Evolutionary conservation across 2,797 vertebrate species (phyloP).

Genomic region (Syngnathus rostellatus): DNA sequence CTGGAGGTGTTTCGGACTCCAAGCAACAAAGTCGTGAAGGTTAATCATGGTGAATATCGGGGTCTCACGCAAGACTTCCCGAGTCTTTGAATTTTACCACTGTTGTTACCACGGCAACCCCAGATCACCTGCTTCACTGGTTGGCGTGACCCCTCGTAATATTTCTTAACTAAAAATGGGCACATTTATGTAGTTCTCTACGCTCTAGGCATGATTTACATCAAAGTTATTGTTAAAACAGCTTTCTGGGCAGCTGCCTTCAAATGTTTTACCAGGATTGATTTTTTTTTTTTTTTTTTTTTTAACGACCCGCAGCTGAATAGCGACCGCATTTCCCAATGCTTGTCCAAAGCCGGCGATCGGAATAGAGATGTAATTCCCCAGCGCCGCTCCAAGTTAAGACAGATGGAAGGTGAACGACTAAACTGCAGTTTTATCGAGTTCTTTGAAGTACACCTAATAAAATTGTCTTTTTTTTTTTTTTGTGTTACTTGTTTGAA

Average conservation of each 20-base stretch:
- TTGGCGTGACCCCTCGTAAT: neutral
- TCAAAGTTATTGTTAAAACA: constrained; percentile 57
- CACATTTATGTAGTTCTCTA: constrained; percentile 14
- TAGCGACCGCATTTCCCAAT: constrained; percentile 41
- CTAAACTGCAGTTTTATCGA: neutral
- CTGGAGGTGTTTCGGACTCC: constrained; percentile 27
- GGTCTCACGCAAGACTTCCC: neutral
- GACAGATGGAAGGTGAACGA: constrained; percentile 30
- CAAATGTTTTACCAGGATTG: constrained; percentile 65
- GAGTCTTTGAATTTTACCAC: neutral
- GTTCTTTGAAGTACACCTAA: neutral
- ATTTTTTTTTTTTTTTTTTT: constrained; percentile 48
- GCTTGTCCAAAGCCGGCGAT: constrained; percentile 38
- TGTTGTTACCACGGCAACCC: neutral
- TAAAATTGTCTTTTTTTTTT: neutral
- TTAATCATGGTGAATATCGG: neutral
- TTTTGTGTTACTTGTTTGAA: neutral
- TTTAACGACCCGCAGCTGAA: constrained; percentile 54
- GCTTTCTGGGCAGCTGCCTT: constrained; percentile 52
- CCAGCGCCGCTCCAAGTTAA: constrained; percentile 24
- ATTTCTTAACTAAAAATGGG: neutral
- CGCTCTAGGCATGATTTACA: constrained; percentile 59
- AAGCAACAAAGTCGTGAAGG: neutral
- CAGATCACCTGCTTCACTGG: neutral
- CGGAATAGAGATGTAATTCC: constrained; percentile 59